phyloP scores from a whole-genome alignment of 2,113 vertebrate species.

The Petroica traversi region DNA sequence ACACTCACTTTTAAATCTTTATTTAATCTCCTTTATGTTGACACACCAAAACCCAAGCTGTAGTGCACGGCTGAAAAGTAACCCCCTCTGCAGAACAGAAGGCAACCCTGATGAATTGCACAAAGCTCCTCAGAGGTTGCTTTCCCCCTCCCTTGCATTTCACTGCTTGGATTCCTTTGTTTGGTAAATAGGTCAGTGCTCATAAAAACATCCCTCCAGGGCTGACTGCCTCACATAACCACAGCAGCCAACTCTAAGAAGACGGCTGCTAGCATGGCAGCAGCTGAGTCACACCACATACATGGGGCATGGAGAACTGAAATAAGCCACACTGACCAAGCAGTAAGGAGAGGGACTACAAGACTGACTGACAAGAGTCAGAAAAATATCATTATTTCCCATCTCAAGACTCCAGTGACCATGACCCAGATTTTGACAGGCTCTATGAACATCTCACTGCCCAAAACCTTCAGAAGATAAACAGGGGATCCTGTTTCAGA shows the following conservation, averaged over 20 bases:
- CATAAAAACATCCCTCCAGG: constrained; percentile 34
- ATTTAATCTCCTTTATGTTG: background rate
- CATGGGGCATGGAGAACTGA: background rate
- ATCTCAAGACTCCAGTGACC: background rate
- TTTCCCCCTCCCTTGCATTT: background rate
- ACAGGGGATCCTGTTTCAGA: too few species aligned
- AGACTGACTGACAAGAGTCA: background rate
- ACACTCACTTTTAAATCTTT: background rate
- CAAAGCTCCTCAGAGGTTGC: background rate
- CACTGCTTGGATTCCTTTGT: constrained; percentile 4
- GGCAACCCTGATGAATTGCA: background rate
- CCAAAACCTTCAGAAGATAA: background rate
- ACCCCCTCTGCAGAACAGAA: background rate
- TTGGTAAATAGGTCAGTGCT: constrained; percentile 67
- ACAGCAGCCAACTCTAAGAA: background rate
- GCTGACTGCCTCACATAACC: background rate
- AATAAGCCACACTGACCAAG: background rate
- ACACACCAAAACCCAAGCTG: background rate
- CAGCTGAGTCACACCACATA: background rate
- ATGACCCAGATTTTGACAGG: background rate
- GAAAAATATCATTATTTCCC: background rate
- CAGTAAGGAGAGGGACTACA: background rate
- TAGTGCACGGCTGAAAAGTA: background rate
- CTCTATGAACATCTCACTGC: background rate
- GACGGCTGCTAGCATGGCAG: background rate